Conservation (phyloP, 2,113 vertebrate genomes). For the Corydoras maculifer region DNA sequence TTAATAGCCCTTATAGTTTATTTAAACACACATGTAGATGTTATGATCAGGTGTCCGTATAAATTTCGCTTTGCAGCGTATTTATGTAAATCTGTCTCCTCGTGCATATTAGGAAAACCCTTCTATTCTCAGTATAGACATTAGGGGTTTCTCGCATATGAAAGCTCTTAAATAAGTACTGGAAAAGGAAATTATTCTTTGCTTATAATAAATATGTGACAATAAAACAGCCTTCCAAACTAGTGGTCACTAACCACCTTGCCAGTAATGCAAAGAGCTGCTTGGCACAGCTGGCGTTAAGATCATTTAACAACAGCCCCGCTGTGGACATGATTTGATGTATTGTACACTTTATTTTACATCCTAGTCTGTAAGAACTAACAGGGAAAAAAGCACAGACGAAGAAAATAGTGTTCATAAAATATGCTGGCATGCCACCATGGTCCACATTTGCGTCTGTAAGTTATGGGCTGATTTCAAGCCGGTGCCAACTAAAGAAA, state of each 20-base stretch:
- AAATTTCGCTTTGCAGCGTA: too few species aligned
- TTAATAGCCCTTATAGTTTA: too few species aligned
- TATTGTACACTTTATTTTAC: slow-evolving; percentile 27
- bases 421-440: slow-evolving; percentile 3
- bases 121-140: background rate
- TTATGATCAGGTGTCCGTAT: too few species aligned
- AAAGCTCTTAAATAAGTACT: background rate
- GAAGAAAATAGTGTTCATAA: slow-evolving; percentile 17
- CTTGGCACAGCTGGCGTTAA: background rate
- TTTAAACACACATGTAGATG: too few species aligned
- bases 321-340: slow-evolving; percentile 22
- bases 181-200: slow-evolving; percentile 4
- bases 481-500: slow-evolving; percentile 19
- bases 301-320: background rate
- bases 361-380: slow-evolving; percentile 5
- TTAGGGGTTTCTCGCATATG: background rate
- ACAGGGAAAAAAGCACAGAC: slow-evolving; percentile 15
- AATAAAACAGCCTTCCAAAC: slow-evolving; percentile 1
- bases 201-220: slow-evolving; percentile 3
- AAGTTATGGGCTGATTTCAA: slow-evolving; percentile 11
- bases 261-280: background rate
- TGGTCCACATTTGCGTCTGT: background rate
- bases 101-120: background rate
- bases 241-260: background rate
- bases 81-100: background rate